Conservation (phyloP, 2,797 vertebrate genomes). For the Lepidocolaptes lacrymiger region DNA sequence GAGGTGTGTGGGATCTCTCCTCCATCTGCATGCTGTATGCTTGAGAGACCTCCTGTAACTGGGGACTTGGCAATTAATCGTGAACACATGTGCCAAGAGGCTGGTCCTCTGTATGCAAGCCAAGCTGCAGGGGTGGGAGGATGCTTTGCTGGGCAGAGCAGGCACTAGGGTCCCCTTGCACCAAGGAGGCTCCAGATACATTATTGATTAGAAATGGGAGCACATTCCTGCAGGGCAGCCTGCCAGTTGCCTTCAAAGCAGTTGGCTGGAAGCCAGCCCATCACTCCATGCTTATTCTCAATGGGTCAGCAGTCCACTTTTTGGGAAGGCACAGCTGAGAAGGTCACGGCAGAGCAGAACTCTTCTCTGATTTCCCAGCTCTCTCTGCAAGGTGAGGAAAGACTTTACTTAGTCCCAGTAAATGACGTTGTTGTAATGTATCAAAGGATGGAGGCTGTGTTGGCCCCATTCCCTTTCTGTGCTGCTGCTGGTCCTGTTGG, state of each 20-base stretch:
- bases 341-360: not conserved
- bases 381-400: not conserved
- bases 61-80: not conserved
- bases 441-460: not conserved
- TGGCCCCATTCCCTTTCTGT: not conserved
- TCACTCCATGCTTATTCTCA: not conserved
- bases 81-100: fast-evolving
- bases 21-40: fast-evolving
- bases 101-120: not conserved
- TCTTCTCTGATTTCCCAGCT: not conserved
- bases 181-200: not conserved
- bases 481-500: not conserved
- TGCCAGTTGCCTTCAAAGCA: not conserved
- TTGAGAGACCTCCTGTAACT: not conserved
- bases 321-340: not conserved
- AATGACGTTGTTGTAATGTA: not conserved
- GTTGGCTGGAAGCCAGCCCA: not conserved
- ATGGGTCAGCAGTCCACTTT: slow-evolving; percentile 15
- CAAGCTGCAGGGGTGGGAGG: not conserved
- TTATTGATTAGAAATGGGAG: slow-evolving; percentile 23
- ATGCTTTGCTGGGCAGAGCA: not conserved
- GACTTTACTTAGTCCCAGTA: not conserved
- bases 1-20: not conserved
- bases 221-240: not conserved
- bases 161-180: not conserved